Percentiles rank a stretch among this genome's conserved stretches.
Conservation (phyloP, 2,797 vertebrate species). For the Tragelaphus eurycerus region DNA sequence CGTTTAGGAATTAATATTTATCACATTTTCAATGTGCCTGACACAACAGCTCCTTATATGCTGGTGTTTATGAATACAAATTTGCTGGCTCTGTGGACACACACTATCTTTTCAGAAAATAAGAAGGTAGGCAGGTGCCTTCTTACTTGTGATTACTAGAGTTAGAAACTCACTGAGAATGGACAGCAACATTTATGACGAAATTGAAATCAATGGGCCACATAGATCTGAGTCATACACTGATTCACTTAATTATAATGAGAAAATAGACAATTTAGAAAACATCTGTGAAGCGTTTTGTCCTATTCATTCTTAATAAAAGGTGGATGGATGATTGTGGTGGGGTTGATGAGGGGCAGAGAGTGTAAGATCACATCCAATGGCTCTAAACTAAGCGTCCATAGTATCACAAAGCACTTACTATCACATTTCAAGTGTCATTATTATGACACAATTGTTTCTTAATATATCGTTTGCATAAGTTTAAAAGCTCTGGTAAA, state of each 20-base stretch:
- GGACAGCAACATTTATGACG: conserved; percentile 64
- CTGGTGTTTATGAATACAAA: conserved; percentile 78
- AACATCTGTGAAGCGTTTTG: not conserved
- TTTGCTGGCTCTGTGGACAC: conserved; percentile 53
- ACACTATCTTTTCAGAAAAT: conserved; percentile 70
- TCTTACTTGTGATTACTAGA: conserved; percentile 59
- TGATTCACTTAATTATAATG: conserved; percentile 35
- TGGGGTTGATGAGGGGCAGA: not conserved
- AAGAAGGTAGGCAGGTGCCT: conserved; percentile 51
- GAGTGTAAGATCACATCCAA: not conserved
- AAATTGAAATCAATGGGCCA: conserved; percentile 69
- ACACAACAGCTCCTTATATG: conserved; percentile 71
- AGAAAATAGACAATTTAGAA: conserved; percentile 51
- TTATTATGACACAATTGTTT: not conserved
- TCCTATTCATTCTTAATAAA: not conserved
- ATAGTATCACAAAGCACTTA: not conserved
- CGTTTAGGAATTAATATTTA: conserved; percentile 81
- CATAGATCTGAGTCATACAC: not conserved
- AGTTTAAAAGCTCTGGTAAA: conserved; percentile 28
- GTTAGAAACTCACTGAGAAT: conserved; percentile 49
- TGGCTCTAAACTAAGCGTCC: not conserved
- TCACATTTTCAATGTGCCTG: conserved; percentile 75
- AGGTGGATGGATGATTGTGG: not conserved
- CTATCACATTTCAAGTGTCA: not conserved
- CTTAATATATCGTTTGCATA: conserved; percentile 34